Evolutionary conservation across 2,888 invertebrate genomes (phyloP), one percentile per base, ranked within the genome.

Genomic region (Tholera decimalis): DNA sequence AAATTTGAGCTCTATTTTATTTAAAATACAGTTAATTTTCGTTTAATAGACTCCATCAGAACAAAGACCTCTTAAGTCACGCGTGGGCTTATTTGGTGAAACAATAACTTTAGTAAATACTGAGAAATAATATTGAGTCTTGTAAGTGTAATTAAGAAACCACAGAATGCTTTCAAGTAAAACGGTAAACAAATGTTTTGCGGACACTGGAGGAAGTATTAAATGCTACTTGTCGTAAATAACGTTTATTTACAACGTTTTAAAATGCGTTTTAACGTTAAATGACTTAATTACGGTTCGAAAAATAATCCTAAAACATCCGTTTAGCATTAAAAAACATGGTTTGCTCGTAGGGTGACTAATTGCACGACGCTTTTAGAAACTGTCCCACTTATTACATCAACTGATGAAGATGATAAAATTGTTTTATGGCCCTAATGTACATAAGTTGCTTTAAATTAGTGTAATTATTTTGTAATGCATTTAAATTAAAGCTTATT

Each of bases 251-350:
- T 84, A 87, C 74, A 72, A 66, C 73, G 68, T 79, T 86, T 88
- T 82, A 81, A 89, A 83, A 79, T 84, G 70, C 84, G 80, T 85
- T 88, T 88, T 82, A 82, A 83, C 79, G 70, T 83, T 78, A 84
- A 86, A 90, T 84, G 83, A 80, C 85, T 89, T 90, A 89, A 90
- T 90, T 89, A 83, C 76, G 74, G 58, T 80, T 80, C 73, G 59
- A 79, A 73, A 83, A 85, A 79, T 87, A 88, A 87, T 86, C 83
- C 85, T 79, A 41, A 81, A 86, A 85, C 88, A 88, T 89, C 84
- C 86, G 86, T 85, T 87, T 80, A 72, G 83, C 79, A 84, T 88
- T 85, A 83, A 84, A 83, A 84, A 77, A 72, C 68, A 58, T 50
- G 67, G 60, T 64, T 70, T 61, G 59, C 47, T 66, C 57, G 75